phyloP scores from a whole-genome alignment of 2,113 vertebrate genomes.

The Xiphophorus couchianus region DNA sequence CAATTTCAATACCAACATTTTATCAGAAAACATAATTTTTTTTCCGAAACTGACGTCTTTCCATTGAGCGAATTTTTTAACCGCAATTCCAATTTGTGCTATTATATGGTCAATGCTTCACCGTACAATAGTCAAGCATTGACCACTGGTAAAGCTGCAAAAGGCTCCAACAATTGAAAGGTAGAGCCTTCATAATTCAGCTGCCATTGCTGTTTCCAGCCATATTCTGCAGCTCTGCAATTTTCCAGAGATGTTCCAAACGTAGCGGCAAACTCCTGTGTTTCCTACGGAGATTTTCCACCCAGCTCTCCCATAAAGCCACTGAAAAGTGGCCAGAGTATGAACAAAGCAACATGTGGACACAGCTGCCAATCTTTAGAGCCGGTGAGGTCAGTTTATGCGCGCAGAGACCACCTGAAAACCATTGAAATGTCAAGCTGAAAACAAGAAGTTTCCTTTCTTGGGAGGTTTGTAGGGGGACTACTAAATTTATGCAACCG shows the following conservation, averaged over 20 bases:
- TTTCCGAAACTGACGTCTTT: too few species aligned
- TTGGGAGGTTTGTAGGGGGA: not conserved
- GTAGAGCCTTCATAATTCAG: too few species aligned
- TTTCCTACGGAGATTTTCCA: conserved; percentile 1
- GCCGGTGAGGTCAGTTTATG: not conserved
- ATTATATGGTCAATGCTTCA: too few species aligned
- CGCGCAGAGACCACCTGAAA: not conserved
- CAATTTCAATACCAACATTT: too few species aligned
- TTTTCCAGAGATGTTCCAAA: not conserved
- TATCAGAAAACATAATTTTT: too few species aligned
- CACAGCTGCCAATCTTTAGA: not conserved
- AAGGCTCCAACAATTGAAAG: too few species aligned
- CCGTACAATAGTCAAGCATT: too few species aligned
- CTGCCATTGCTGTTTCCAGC: not conserved
- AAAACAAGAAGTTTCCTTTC: not conserved
- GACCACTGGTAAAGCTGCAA: too few species aligned
- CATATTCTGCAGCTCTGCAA: too few species aligned
- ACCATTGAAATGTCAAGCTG: not conserved
- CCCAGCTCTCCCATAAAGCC: not conserved
- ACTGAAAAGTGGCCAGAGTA: not conserved
- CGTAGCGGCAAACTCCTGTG: not conserved
- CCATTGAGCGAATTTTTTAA: too few species aligned
- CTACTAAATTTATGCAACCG: not conserved
- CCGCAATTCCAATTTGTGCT: too few species aligned
- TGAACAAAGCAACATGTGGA: not conserved